Percentiles rank a stretch among this genome's conserved stretches.
phyloP scores from a whole-genome alignment of 2,113 vertebrate genomes.

The Entomyzon cyanotis region DNA sequence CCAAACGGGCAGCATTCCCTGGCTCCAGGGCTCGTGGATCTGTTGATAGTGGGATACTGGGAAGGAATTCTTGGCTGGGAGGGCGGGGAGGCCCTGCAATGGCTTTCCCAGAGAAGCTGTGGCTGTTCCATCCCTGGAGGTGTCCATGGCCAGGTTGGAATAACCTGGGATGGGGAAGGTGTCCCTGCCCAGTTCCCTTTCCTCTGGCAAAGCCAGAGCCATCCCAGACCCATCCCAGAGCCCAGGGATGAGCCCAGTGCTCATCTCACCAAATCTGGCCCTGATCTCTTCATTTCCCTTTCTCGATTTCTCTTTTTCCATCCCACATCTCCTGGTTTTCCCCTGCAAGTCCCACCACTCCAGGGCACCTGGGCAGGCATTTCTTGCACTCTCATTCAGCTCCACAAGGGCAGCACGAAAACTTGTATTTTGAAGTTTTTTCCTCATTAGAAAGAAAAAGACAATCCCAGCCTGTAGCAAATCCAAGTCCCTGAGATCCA shows the following conservation, averaged over 20 bases:
- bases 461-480: not conserved
- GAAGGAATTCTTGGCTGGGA: not conserved
- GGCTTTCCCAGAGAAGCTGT: not conserved
- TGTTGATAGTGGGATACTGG: accelerated
- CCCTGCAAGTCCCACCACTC: no score
- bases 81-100: not conserved
- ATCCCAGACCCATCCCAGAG: not conserved
- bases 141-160: not conserved
- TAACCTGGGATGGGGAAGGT: not conserved
- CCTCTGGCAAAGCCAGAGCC: not conserved
- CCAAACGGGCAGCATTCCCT: accelerated
- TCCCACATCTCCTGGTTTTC: not conserved
- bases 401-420: not conserved
- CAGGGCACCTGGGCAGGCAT: not conserved
- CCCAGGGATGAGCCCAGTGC: no score
- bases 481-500: not conserved
- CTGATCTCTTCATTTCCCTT: not conserved
- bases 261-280: not conserved
- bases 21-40: accelerated
- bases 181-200: not conserved
- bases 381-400: not conserved
- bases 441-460: not conserved
- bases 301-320: not conserved
- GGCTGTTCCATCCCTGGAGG: not conserved
- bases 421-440: accelerated